Conservation (phyloP, 2,888 invertebrate species). For the Gymnoscelis rufifasciata region DNA sequence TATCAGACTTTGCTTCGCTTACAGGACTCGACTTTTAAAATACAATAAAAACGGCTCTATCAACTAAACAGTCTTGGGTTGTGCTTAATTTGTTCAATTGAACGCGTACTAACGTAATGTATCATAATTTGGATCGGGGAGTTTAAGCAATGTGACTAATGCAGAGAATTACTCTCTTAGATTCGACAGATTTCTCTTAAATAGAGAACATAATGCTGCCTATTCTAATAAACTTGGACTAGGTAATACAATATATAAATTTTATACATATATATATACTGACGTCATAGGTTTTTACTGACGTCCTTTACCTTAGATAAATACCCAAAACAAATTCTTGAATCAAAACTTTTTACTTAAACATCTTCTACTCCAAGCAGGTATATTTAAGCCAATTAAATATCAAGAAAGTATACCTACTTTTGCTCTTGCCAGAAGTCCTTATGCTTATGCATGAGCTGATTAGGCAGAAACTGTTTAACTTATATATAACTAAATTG, state of each 20-base stretch:
- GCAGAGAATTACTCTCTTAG: neutral
- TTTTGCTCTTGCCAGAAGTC: neutral
- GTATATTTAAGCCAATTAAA: too few relatives aligned
- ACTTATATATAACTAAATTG: constrained; percentile 16
- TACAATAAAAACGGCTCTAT: constrained; percentile 28
- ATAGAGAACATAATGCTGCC: too few relatives aligned
- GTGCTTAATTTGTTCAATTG: constrained; percentile 71
- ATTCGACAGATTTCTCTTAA: too few relatives aligned
- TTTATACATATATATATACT: too few relatives aligned
- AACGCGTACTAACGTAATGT: constrained; percentile 60
- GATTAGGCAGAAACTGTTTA: constrained; percentile 16
- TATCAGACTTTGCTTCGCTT: neutral
- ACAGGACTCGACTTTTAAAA: neutral
- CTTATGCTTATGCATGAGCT: constrained; percentile 10
- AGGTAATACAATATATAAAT: too few relatives aligned
- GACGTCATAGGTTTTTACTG: too few relatives aligned
- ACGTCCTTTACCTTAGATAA: too few relatives aligned
- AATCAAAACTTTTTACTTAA: too few relatives aligned
- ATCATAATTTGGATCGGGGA: constrained; percentile 52
- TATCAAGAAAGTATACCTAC: too few relatives aligned
- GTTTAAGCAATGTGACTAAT: neutral
- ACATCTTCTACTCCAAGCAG: too few relatives aligned
- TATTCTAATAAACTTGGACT: too few relatives aligned
- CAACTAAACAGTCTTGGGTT: constrained; percentile 36
- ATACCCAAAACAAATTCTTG: too few relatives aligned